Percentiles rank a stretch among this genome's conserved stretches.
These are phyloP conservation scores for Equus quagga DNA, from an alignment of 2,113 vertebrate species.

Conservation along the genomic window DNA sequence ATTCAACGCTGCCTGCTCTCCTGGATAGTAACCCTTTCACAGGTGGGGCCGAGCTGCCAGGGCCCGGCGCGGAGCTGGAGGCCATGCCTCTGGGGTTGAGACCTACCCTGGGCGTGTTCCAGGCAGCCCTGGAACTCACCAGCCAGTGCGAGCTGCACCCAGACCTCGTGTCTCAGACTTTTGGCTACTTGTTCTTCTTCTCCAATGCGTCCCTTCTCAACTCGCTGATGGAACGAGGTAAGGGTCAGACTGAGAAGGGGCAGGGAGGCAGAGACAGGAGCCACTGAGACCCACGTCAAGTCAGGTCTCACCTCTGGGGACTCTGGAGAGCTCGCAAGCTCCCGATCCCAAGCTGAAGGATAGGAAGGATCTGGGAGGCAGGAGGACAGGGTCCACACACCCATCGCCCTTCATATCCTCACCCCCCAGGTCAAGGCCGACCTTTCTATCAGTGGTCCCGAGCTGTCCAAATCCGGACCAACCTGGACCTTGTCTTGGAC, in stretches of 20 bases:
- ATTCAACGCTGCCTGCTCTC: slow-evolving; percentile 94
- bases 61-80: slow-evolving; percentile 85
- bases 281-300: neutral
- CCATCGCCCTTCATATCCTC: neutral
- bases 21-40: slow-evolving; percentile 95
- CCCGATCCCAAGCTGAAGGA: neutral
- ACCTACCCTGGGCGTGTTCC: slow-evolving; percentile 93
- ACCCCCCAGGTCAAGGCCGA: slow-evolving; percentile 84
- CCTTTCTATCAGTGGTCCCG: slow-evolving; percentile 95
- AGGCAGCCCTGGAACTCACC: slow-evolving; percentile 92
- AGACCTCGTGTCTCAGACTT: slow-evolving; percentile 95
- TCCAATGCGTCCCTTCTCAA: slow-evolving; percentile 97
- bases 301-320: neutral
- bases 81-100: slow-evolving; percentile 91
- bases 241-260: neutral
- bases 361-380: neutral
- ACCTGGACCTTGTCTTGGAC: slow-evolving; percentile 94
- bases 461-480: slow-evolving; percentile 95
- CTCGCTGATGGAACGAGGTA: slow-evolving; percentile 95
- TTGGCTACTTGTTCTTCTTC: slow-evolving; percentile 97
- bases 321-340: neutral
- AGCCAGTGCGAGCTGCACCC: slow-evolving; percentile 93
- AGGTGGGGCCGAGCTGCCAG: slow-evolving; percentile 75
- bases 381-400: neutral
- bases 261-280: neutral